Evolutionary conservation across 2,888 invertebrate genomes (phyloP).

Genomic region (Parnassius mnemosyne): DNA sequence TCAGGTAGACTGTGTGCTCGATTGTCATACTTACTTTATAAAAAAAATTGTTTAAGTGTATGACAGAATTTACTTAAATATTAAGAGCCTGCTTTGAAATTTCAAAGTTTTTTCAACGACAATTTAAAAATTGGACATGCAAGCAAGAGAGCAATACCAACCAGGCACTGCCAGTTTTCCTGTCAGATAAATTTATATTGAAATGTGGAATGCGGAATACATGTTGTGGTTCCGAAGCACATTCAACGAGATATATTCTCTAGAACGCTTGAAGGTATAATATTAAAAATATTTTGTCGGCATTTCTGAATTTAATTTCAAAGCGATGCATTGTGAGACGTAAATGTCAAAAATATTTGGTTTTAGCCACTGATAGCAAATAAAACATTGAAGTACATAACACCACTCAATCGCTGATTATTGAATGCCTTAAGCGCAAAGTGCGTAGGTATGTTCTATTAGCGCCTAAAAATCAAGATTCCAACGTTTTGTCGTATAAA

Average conservation of each 20-base stretch:
- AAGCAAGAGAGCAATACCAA: constrained; percentile 20
- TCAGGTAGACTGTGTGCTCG: too few species aligned
- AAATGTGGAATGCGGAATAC: constrained; percentile 21
- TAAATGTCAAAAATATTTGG: too few species aligned
- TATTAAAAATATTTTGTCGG: constrained; percentile 18
- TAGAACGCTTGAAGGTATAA: constrained; percentile 21
- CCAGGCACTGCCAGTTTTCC: constrained; percentile 10
- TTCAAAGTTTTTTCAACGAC: background rate
- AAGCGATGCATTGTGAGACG: background rate
- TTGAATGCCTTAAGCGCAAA: too few species aligned
- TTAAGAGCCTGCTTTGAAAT: too few species aligned
- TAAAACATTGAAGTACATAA: too few species aligned
- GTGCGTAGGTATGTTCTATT: too few species aligned
- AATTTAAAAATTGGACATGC: constrained; percentile 16
- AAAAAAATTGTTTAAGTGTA: too few species aligned
- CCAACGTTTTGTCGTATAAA: too few species aligned
- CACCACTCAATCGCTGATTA: too few species aligned
- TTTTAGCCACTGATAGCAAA: background rate
- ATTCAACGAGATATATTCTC: constrained; percentile 21
- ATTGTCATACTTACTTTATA: too few species aligned
- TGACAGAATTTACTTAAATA: too few species aligned
- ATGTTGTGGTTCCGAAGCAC: constrained; percentile 20
- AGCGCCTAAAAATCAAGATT: too few species aligned
- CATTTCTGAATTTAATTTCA: constrained; percentile 10
- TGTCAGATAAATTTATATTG: constrained; percentile 27